These are phyloP conservation scores for Magallana gigas DNA, from an alignment of 1,140 invertebrate genomes.

Conservation along the genomic window DNA sequence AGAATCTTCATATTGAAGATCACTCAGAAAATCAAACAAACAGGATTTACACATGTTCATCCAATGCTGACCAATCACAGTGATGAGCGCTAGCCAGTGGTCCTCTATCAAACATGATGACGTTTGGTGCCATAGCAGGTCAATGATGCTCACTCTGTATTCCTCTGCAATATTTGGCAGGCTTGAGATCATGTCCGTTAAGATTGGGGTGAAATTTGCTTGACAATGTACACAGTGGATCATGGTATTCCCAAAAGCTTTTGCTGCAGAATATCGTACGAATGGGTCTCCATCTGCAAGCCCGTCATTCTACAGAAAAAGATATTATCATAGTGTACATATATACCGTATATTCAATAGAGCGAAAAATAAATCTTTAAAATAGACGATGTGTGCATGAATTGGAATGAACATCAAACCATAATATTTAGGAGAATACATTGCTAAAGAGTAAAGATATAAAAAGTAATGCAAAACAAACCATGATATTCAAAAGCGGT, in stretches of 20 bases:
- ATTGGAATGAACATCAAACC: no score
- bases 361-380: no score
- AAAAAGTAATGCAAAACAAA: no score
- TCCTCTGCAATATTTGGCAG: background rate
- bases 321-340: background rate
- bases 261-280: background rate
- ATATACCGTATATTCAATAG: no score
- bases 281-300: background rate
- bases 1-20: background rate
- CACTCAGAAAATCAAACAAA: background rate
- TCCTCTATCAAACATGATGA: background rate
- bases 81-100: background rate
- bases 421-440: no score
- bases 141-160: conserved; percentile 6
- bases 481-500: no score
- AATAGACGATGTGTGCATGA: no score
- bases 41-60: background rate
- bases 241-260: background rate
- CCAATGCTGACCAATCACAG: background rate
- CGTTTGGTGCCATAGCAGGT: background rate
- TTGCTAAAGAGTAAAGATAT: no score
- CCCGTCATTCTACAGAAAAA: background rate
- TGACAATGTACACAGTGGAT: background rate
- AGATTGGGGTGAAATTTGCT: background rate
- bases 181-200: background rate